Conservation (phyloP, 2,113 vertebrate species). For the Illadopsis cleaveri region DNA sequence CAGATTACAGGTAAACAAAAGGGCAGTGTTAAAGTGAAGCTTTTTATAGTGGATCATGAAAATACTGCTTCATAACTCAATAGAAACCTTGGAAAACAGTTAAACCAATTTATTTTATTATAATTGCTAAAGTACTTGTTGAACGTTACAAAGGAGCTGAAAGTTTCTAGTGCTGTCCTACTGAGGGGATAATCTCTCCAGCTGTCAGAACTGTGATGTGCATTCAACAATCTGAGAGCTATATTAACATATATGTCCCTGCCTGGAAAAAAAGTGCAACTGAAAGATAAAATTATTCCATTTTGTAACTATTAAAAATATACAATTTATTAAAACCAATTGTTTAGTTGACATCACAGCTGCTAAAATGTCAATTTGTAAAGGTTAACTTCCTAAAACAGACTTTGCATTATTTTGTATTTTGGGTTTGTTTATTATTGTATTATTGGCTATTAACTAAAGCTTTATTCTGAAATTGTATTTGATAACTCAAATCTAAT, state of each 20-base stretch:
- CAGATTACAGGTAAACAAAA: not conserved
- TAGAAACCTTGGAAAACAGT: not conserved
- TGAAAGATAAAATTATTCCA: not conserved
- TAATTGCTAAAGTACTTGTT: not conserved
- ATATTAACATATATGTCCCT: not conserved
- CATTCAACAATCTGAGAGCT: not conserved
- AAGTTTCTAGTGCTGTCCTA: not conserved
- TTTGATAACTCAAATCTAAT: not conserved
- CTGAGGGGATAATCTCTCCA: not conserved
- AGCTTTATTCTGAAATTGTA: not conserved
- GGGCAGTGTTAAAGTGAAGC: not conserved
- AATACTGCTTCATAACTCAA: not conserved
- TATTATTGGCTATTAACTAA: not conserved
- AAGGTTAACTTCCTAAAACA: not conserved
- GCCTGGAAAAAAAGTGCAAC: not conserved
- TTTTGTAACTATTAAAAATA: not conserved
- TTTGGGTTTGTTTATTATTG: not conserved
- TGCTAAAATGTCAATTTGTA: not conserved
- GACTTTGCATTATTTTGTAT: not conserved
- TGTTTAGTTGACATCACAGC: not conserved
- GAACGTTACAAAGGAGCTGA: not conserved
- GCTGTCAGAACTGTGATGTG: not conserved
- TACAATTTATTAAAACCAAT: not conserved
- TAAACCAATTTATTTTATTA: not conserved
- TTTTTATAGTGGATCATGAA: not conserved